phyloP scores from a whole-genome alignment of 1,140 invertebrate genomes.

The Papilio xuthus region DNA sequence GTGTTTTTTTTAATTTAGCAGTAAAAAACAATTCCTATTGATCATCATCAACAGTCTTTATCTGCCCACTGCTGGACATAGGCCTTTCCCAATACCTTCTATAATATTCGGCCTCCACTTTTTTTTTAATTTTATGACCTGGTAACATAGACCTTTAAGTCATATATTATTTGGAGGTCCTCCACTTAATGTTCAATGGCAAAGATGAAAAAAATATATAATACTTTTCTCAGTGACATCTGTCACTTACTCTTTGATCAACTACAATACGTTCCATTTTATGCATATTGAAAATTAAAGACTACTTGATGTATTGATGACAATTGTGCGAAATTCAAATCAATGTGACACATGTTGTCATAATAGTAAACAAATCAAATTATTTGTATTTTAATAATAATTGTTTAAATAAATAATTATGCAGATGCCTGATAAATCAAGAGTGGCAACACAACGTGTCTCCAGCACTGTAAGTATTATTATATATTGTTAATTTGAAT shows the following conservation, averaged over 20 bases:
- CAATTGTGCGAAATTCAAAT: slow-evolving; percentile 8
- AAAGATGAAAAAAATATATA: too few species aligned
- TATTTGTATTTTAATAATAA: not conserved
- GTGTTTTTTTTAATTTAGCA: too few species aligned
- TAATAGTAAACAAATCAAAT: not conserved
- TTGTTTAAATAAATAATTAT: not conserved
- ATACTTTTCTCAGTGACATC: too few species aligned
- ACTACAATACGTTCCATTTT: not conserved
- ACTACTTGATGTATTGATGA: not conserved
- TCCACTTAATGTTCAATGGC: too few species aligned
- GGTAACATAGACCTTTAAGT: too few species aligned
- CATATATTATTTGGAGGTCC: too few species aligned
- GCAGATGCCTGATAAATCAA: slow-evolving; percentile 61
- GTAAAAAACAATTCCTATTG: too few species aligned
- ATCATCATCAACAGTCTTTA: too few species aligned
- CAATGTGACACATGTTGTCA: not conserved
- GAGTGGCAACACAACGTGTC: slow-evolving; percentile 59
- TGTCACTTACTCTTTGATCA: slow-evolving; percentile 13
- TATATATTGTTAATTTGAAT: slow-evolving; percentile 17
- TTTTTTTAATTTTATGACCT: too few species aligned
- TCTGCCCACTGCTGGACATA: too few species aligned
- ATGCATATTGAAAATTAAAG: not conserved
- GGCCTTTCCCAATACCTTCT: too few species aligned
- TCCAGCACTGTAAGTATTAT: slow-evolving; percentile 53
- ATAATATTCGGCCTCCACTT: too few species aligned